Percentiles rank a stretch among this genome's conserved stretches.
Conservation (phyloP, 2,888 invertebrate species). For the Tetragnatha montana region DNA sequence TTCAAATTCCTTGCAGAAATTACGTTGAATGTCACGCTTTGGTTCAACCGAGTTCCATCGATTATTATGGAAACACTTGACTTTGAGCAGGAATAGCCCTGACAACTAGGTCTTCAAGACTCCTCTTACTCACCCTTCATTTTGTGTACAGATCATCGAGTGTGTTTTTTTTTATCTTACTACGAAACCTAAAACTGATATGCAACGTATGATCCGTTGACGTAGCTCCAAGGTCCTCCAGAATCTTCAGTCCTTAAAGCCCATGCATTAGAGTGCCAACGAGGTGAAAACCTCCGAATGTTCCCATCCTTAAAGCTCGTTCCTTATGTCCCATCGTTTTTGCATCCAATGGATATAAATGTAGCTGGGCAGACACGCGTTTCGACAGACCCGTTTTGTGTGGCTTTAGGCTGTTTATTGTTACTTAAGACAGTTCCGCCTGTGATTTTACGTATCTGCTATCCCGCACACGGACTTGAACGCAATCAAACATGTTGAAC, state of each 20-base stretch:
- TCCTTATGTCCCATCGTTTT: background rate
- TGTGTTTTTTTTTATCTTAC: too few species aligned
- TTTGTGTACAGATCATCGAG: too few species aligned
- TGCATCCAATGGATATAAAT: background rate
- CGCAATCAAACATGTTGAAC: background rate
- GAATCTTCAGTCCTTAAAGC: background rate
- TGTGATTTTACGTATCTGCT: constrained; percentile 48
- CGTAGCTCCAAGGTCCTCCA: too few species aligned
- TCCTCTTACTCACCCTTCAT: too few species aligned
- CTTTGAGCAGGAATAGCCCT: too few species aligned
- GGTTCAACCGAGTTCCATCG: too few species aligned
- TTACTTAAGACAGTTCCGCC: constrained; percentile 42
- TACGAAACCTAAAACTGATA: too few species aligned
- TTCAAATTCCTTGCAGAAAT: too few species aligned
- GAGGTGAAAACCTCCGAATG: constrained; percentile 5
- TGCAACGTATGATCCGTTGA: too few species aligned
- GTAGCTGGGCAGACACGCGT: background rate
- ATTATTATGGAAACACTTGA: too few species aligned
- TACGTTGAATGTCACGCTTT: too few species aligned
- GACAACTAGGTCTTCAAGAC: too few species aligned
- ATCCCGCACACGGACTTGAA: constrained; percentile 23
- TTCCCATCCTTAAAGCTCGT: constrained; percentile 3
- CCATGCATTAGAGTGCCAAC: constrained; percentile 42
- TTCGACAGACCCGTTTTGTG: background rate
- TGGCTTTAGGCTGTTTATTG: constrained; percentile 22